Base-by-base conservation (phyloP, 2,797 vertebrate species). In the Sebastes cheni region DNA sequence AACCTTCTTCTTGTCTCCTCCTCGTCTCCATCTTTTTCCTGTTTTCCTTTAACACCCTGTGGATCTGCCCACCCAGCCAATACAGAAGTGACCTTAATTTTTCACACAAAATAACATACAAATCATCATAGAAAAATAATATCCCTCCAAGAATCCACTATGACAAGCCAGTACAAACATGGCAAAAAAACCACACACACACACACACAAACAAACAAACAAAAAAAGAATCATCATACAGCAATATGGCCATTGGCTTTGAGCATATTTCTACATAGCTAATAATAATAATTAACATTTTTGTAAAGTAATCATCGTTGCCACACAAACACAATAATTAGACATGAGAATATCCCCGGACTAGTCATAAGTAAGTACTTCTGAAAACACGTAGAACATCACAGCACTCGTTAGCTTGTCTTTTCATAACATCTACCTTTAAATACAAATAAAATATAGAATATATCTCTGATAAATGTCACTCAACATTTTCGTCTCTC, bases 391-490 rank as follows among this genome's bases (percentile, higher is more conserved):
- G 86, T 34, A 89, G 82, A 91, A 95, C 91, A 93, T 95, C 94
- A 96, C 96, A 95, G 95, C 95, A 95, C 95, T 94, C 92, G 84
- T 95, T 95, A 96, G 95, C 95, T 95, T 95, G 93, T 95, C 93
- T 93, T 92, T 88, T 93, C 86, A 92, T 94, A 91, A 94, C 91
- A 94, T 95, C 92, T 94, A 95, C 93, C 89, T 95, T 95, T 96
- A 95, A 96, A 96, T 96, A 96, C 94, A 96, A 95, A 95, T 95
- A 95, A 95, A 95, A 96, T 95, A 95, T 94, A 94, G 92, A 95
- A 94, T 95, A 94, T 93, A 94, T 91, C 94, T 95, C 94, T 93
- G 91, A 94, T 95, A 95, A 95, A 95, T 91, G 94, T 94, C 88
- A 92, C 92, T 91, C 85, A 94, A 95, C 94, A 94, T 94, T 93